Evolutionary conservation across 1,140 invertebrate genomes (phyloP).

Genomic region (Odontomachus brunneus): DNA sequence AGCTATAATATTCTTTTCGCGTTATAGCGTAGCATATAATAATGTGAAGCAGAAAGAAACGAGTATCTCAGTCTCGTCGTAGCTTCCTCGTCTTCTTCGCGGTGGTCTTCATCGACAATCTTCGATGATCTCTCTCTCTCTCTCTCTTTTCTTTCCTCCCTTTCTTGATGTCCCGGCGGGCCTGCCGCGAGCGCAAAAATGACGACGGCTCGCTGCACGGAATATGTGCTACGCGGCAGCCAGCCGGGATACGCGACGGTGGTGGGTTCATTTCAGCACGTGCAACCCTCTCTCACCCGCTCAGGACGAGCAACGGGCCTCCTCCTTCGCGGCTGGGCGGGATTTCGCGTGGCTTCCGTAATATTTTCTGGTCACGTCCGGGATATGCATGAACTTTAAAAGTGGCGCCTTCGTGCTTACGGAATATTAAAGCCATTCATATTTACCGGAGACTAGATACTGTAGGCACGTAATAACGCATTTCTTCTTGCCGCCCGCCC

Average conservation of each 20-base stretch:
- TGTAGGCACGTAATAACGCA: slow-evolving; percentile 76
- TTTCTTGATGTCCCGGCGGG: no score
- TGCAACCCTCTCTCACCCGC: slow-evolving; percentile 15
- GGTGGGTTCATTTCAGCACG: slow-evolving; percentile 40
- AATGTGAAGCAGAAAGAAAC: no score
- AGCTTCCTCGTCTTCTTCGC: no score
- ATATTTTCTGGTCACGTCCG: slow-evolving; percentile 80
- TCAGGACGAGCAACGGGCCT: slow-evolving; percentile 14
- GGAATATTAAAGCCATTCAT: slow-evolving; percentile 82
- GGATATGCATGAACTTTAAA: slow-evolving; percentile 82
- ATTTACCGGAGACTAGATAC: slow-evolving; percentile 78
- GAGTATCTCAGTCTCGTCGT: no score
- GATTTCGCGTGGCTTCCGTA: slow-evolving; percentile 68
- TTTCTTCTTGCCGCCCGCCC: slow-evolving; percentile 26
- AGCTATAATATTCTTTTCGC: no score
- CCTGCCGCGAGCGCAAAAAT: background rate
- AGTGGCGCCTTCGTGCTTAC: slow-evolving; percentile 80
- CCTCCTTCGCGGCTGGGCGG: background rate
- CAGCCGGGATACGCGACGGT: no score
- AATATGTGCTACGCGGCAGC: background rate
- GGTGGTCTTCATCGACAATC: no score
- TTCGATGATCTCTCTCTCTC: no score
- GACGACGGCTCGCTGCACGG: background rate
- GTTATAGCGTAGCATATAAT: no score
- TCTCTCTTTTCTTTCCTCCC: no score